phyloP scores from a whole-genome alignment of 2,113 vertebrate genomes.

The Harpagus bidentatus region DNA sequence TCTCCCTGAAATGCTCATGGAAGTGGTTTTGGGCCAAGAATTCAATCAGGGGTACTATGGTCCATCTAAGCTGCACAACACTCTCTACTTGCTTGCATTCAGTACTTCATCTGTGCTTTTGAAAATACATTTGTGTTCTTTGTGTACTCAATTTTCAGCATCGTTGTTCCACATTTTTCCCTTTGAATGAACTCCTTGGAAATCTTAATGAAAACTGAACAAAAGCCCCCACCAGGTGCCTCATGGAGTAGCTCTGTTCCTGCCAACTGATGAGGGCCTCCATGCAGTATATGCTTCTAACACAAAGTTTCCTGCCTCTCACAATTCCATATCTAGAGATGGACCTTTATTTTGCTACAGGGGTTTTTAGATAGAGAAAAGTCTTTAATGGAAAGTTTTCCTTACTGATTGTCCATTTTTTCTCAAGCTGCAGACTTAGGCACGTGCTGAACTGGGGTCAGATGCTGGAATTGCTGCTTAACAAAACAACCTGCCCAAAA shows the following conservation, averaged over 20 bases:
- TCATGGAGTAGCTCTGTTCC: not conserved
- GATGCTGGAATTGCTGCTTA: not conserved
- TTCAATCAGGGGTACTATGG: not conserved
- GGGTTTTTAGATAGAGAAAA: not conserved
- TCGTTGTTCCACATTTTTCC: not conserved
- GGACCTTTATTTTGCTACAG: not conserved
- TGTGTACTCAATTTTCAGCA: not conserved
- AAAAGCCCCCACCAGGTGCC: not conserved
- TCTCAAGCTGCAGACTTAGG: not conserved
- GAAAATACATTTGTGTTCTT: not conserved
- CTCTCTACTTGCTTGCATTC: not conserved
- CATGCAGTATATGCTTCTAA: not conserved
- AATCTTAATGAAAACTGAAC: not conserved
- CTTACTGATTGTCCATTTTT: not conserved
- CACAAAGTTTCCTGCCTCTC: not conserved
- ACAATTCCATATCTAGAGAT: not conserved
- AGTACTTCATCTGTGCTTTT: not conserved
- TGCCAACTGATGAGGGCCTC: not conserved
- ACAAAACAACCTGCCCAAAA: not conserved
- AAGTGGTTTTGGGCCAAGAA: not conserved
- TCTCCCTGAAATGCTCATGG: not conserved
- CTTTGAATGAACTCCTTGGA: not conserved
- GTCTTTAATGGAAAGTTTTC: not conserved
- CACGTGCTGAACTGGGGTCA: not conserved
- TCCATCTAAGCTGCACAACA: not conserved